phyloP scores from a whole-genome alignment of 2,113 vertebrate species.

The Limnothrissa miodon region DNA sequence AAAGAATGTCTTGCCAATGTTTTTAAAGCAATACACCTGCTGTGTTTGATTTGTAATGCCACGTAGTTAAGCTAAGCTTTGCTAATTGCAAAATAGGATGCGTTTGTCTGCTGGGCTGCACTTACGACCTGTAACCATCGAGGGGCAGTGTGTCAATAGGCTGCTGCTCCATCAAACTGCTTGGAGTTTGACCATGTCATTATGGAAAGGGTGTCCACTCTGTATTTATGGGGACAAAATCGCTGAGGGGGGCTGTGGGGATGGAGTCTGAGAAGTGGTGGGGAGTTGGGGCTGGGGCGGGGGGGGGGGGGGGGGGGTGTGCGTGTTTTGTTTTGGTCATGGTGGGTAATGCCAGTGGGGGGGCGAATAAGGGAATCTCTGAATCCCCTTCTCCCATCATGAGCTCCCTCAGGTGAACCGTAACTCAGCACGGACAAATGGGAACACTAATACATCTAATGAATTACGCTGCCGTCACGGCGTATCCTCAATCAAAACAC shows the following conservation, averaged over 20 bases:
- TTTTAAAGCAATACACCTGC: not conserved
- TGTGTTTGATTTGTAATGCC: not conserved
- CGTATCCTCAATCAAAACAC: conserved; percentile 73
- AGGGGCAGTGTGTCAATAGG: conserved; percentile 12
- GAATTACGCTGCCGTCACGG: conserved; percentile 77
- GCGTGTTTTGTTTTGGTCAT: no score
- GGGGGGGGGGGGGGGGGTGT: no score
- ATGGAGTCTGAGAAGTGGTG: not conserved
- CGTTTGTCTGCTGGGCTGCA: not conserved
- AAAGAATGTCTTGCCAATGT: not conserved
- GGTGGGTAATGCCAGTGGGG: no score
- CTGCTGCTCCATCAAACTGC: not conserved
- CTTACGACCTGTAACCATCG: not conserved
- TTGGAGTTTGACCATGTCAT: not conserved
- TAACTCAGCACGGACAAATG: conserved; percentile 74
- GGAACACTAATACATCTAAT: conserved; percentile 74
- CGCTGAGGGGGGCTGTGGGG: not conserved
- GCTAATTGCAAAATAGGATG: not conserved
- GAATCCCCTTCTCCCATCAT: conserved; percentile 32
- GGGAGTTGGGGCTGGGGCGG: no score
- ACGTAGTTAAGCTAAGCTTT: not conserved
- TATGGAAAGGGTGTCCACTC: not conserved
- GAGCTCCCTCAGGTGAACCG: conserved; percentile 58
- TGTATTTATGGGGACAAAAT: not conserved
- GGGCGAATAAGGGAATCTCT: no score